phyloP scores from a whole-genome alignment of 2,888 invertebrate genomes.

The Tortricodes alternella region DNA sequence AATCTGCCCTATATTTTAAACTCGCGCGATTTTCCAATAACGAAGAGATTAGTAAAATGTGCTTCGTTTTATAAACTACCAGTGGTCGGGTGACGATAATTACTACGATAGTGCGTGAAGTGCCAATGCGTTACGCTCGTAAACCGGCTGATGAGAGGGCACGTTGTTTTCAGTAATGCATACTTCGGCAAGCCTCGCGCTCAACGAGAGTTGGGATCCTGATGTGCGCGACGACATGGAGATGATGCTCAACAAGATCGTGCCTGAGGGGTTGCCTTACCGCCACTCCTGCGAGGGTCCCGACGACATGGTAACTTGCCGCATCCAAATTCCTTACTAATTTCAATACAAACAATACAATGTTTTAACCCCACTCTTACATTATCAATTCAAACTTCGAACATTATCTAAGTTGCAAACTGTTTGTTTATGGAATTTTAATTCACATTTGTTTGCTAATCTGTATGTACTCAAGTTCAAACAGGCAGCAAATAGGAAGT shows the following conservation, averaged over 20 bases:
- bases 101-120: slow-evolving; percentile 27
- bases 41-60: slow-evolving; percentile 37
- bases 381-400: slow-evolving; percentile 16
- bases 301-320: slow-evolving; percentile 95
- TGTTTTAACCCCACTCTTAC: slow-evolving; percentile 33
- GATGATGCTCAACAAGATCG: slow-evolving; percentile 99
- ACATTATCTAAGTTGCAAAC: slow-evolving; percentile 4
- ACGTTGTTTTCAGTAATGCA: slow-evolving; percentile 92
- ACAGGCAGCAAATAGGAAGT: background rate
- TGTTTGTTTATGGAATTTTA: slow-evolving; percentile 22
- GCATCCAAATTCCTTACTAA: slow-evolving; percentile 10
- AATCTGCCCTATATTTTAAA: slow-evolving; percentile 55
- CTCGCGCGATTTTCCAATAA: slow-evolving; percentile 45
- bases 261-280: slow-evolving; percentile 98
- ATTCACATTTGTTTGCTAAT: slow-evolving; percentile 26
- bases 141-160: slow-evolving; percentile 39
- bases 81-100: slow-evolving; percentile 11
- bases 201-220: slow-evolving; percentile 99
- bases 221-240: slow-evolving; percentile 99
- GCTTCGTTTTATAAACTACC: slow-evolving; percentile 10
- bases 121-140: slow-evolving; percentile 19
- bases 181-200: slow-evolving; percentile 97
- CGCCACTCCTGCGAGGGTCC: slow-evolving; percentile 99
- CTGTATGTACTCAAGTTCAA: slow-evolving; percentile 20
- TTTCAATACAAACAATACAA: slow-evolving; percentile 27